A percentile compares a stretch with the other conserved stretches of the same genome.
These are phyloP conservation scores for Asbolus verrucosus DNA, from an alignment of 1,140 invertebrate species.

Conservation along the genomic window DNA sequence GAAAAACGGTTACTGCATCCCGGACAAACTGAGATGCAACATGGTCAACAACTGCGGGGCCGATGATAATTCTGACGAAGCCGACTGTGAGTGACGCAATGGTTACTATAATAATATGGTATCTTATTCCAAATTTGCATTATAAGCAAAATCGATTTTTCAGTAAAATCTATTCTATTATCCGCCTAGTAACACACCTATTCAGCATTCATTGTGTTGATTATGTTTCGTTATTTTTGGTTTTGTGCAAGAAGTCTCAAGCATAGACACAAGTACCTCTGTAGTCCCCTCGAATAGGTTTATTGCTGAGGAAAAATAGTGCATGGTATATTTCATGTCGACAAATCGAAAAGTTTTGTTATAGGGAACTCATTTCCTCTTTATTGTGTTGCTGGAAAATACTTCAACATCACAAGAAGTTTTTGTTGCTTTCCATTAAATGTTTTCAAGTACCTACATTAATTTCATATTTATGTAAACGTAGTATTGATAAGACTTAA, in stretches of 20 bases:
- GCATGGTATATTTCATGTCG: constrained; percentile 26
- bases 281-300: constrained; percentile 16
- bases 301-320: constrained; percentile 22
- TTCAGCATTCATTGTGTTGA: constrained; percentile 7
- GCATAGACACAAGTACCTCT: background rate
- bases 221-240: background rate
- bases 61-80: constrained; percentile 83
- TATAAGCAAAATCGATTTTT: constrained; percentile 40
- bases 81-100: constrained; percentile 78
- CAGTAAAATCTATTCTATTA: constrained; percentile 25
- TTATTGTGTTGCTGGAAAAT: constrained; percentile 28
- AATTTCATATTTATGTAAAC: constrained; percentile 22
- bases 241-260: constrained; percentile 1
- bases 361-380: constrained; percentile 18
- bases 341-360: constrained; percentile 19
- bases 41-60: constrained; percentile 83
- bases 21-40: constrained; percentile 81
- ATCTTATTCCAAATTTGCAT: constrained; percentile 46
- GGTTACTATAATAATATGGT: constrained; percentile 53
- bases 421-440: constrained; percentile 29
- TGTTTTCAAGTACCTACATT: constrained; percentile 5
- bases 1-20: constrained; percentile 82
- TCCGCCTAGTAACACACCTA: constrained; percentile 22
- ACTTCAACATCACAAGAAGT: constrained; percentile 7
- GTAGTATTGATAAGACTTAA: constrained; percentile 1